phyloP scores from a whole-genome alignment of 2,888 invertebrate genomes.

The Dusona sp. region DNA sequence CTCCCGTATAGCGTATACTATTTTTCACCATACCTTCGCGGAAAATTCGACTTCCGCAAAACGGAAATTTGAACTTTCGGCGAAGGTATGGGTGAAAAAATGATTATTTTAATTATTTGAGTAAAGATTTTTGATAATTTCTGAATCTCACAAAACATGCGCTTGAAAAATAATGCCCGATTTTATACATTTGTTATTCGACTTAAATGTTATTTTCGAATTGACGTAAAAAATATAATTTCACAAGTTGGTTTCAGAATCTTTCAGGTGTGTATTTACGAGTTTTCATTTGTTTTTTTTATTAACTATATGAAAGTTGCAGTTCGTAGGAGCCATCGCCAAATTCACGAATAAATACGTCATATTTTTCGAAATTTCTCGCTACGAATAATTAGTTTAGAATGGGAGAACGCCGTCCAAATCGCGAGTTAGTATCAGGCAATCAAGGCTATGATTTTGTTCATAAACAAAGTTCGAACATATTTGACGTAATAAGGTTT shows the following conservation, averaged over 20 bases:
- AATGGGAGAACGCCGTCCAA: not conserved
- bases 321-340: not conserved
- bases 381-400: not conserved
- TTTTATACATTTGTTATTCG: not conserved
- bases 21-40: no score
- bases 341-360: not conserved
- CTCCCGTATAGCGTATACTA: no score
- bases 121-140: not conserved
- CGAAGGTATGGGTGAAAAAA: no score
- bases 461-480: not conserved
- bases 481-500: not conserved
- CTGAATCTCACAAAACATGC: not conserved
- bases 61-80: no score
- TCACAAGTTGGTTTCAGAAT: not conserved
- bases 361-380: not conserved
- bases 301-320: not conserved
- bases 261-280: not conserved
- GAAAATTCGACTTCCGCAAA: no score
- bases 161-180: not conserved
- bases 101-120: not conserved
- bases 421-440: not conserved
- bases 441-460: not conserved
- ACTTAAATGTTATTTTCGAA: not conserved
- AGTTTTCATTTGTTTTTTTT: slow-evolving; percentile 27
- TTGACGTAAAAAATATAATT: not conserved